Base-by-base conservation (phyloP, 1,140 invertebrate species). In the Hirudo medicinalis region DNA sequence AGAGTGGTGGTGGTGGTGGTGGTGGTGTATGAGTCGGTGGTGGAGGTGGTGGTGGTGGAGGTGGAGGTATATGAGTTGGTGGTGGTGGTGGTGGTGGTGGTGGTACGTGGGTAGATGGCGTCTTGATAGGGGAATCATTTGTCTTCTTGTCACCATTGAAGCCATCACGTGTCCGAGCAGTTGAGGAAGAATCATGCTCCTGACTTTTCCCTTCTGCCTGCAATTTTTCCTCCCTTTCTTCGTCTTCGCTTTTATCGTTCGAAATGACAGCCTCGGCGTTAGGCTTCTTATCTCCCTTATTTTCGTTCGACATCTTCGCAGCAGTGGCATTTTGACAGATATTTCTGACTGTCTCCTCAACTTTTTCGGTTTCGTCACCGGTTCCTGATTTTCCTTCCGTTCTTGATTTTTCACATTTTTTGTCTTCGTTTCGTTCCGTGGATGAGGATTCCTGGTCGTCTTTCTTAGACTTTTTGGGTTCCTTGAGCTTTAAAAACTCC, bases 331-430 rank as follows among this genome's bases (percentile, higher is more conserved):
- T 20, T 25, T 22, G 22, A 63, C 22, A 4, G 29, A 32, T 2
- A 63, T 63, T 32, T 63, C 19, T 22, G 19, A 32, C 57, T 2
- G 22, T 63, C 22, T 63, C 1, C 13, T 63, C 6, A 22, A 15
- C 19, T 22, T 63, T 63, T n/a, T 63, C 57, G 9, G 57, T 63
- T 63, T 63, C 29, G 57, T 63, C 57, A 63, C 8, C 15, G 22
- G 3, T 63, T 22, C 17, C 57, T 19, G 57, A 11, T 13, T 63
- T 63, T 25, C 57, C 22, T 63, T 63, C 57, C 11, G 9, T 63
- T 63, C 20, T 15, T 63, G 9, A 1, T 32, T 49, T 49, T 49
- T 49, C 43, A 49, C 11, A 2, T 49, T 49, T 49, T 49, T 49
- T 17, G 0, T 2, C 43, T 49, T 49, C 43, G 9, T 13, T 49